Base-by-base conservation (phyloP, 2,888 invertebrate species). In the Erebia epiphron region DNA sequence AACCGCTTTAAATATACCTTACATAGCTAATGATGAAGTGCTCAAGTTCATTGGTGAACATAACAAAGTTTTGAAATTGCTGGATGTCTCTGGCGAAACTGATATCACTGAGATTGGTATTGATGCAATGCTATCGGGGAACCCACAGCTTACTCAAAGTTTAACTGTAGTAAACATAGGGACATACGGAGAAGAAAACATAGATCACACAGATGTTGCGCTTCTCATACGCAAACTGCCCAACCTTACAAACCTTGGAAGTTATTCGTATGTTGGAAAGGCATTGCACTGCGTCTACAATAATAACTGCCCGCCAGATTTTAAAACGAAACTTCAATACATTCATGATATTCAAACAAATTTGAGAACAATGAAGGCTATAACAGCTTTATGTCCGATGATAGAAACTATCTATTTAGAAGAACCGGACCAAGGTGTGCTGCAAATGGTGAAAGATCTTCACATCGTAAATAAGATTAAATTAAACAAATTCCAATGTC, bases 81-180 rank as follows among this genome's bases (percentile, higher is more conserved):
- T 96, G 35, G 96, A 96, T 77, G 94, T 96, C 72, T 96, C 96
- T 0, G 96, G 96, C 1, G 96, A 96, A 82, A 95, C 96, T 10
- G 95, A 95, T 80, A 95, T 96, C 57, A 95, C 95, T 0, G 94
- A 95, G 80, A 94, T 94, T 41, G 95, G 95, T 68, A 94, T 96
- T 63, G 94, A 94, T 69, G 89, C 91, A 1, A 90, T 96, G 82
- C 83, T 95, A 61, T 89, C 85, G 46, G 94, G 94, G 0, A 88
- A 94, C 68, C 90, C 94, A n/a, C 88, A 90, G 76, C 86, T 93
- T 73, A 92, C 94, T 14, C 91, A 94, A 57, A 93, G 91, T 66
- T 81, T 96, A 54, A 94, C 94, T 5, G 94, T 95, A 58, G 90
- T 96, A 62, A 95, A 96, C 80, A 95, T 96, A 76, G 96, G 96